Percentiles rank a stretch among this genome's conserved stretches.
phyloP scores from a whole-genome alignment of 1,140 invertebrate genomes.

The Heliconius hermathena region DNA sequence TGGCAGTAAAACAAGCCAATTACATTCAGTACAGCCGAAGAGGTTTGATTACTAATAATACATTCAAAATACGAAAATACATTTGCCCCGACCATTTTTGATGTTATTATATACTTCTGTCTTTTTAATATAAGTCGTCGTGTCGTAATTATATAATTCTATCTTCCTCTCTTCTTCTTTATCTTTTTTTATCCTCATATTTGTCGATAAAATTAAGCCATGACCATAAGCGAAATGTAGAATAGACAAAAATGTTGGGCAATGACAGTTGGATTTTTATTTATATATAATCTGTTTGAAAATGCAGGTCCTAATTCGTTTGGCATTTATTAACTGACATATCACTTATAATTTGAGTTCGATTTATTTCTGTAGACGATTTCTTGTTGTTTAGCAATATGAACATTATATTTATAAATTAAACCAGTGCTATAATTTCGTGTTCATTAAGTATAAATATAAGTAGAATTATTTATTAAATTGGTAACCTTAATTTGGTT shows the following conservation, averaged over 20 bases:
- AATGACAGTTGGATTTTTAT: not conserved
- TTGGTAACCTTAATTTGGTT: not conserved
- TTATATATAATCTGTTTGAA: not conserved
- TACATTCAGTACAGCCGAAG: too few relatives aligned
- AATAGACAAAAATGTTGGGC: not conserved
- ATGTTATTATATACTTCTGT: too few relatives aligned
- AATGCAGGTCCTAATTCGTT: not conserved
- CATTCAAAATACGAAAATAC: too few relatives aligned
- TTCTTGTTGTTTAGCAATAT: not conserved
- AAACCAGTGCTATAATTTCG: slow-evolving; percentile 11
- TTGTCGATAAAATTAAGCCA: too few relatives aligned
- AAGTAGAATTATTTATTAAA: not conserved
- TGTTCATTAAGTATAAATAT: not conserved
- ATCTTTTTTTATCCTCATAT: too few relatives aligned
- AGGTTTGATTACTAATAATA: too few relatives aligned
- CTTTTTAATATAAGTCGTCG: too few relatives aligned
- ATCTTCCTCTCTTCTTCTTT: too few relatives aligned
- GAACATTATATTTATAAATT: slow-evolving; percentile 14
- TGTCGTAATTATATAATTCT: too few relatives aligned
- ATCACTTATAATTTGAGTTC: not conserved
- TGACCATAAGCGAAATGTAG: too few relatives aligned
- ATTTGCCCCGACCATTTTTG: too few relatives aligned
- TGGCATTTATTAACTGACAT: slow-evolving; percentile 11
- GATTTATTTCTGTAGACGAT: not conserved
- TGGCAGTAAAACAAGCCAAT: too few relatives aligned